Base-by-base conservation (phyloP, 37 sponge, comb jelly and placozoan genomes). In the Beroe ovata region DNA sequence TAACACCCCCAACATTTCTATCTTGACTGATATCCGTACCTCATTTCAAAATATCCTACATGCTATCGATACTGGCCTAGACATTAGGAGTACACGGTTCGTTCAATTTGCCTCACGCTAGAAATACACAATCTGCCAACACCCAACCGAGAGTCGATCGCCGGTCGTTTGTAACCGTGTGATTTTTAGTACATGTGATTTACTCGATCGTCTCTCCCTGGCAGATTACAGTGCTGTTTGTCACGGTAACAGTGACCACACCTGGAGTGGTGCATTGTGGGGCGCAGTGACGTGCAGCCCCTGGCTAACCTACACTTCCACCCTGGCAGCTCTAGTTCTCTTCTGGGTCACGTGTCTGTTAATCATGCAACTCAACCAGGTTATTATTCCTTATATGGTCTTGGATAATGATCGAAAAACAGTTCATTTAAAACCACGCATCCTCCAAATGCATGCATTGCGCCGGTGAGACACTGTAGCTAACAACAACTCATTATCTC, bases 311-410 rank as follows among this genome's bases (percentile, higher is more conserved):
- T 94, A 60, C 71, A 89, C 93, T 28, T 42, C 91, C 60, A 36
- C 92, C 81, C 90, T 90, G 72, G 92, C 92, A n/a, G 61, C 89
- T 29, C 11, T 94, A 11, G 92, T 93, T 81, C 64, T 92, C 72
- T 89, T 90, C 64, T 96, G 96, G 96, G 95, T 96, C 63, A 90
- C 92, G 81, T 54, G 93, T 29, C 93, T 96, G 20, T 91, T 96
- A 11, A 21, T 92, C 19, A 64, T 77, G 30, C 96, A 96, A 88
- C 6, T 93, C 28, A 90, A 93, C 54, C 96, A 96, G 94, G 96
- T 96, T n/a, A n/a, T n/a, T n/a, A n/a, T n/a, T n/a, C n/a, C n/a
- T n/a, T n/a, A n/a, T n/a, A n/a, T n/a, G n/a, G n/a, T n/a, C n/a
- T n/a, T n/a, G n/a, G n/a, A n/a, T n/a, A n/a, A n/a, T n/a, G n/a